Percentiles rank a stretch among this genome's conserved stretches.
phyloP scores from a whole-genome alignment of 1,140 invertebrate genomes.

The Drosophila triauraria region DNA sequence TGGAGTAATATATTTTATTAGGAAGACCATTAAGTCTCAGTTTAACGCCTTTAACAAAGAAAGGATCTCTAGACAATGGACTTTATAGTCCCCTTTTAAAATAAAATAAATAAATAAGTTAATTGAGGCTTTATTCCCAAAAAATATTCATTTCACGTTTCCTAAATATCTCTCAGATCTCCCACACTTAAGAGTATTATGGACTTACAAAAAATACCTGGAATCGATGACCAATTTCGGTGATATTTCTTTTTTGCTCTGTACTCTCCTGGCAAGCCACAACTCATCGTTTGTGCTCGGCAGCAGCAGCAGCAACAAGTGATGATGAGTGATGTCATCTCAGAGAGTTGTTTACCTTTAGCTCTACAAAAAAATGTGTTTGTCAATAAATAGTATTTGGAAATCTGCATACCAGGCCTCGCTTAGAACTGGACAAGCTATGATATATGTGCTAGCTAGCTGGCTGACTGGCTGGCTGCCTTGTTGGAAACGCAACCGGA shows the following conservation, averaged over 20 bases:
- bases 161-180: not conserved
- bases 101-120: not conserved
- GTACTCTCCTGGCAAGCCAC: conserved; percentile 33
- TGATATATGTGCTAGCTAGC: conserved; percentile 35
- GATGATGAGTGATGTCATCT: conserved; percentile 68
- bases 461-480: conserved; percentile 1
- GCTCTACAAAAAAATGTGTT: conserved; percentile 54
- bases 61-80: too few relatives aligned
- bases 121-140: not conserved
- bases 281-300: conserved; percentile 38
- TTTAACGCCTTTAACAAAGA: not conserved
- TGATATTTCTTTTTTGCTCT: conserved; percentile 29
- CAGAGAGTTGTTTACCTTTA: conserved; percentile 53
- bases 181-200: conserved; percentile 1
- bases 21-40: not conserved
- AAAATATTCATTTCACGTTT: conserved; percentile 3
- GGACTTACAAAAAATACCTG: not conserved
- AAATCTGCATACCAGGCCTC: conserved; percentile 49
- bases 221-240: conserved; percentile 19
- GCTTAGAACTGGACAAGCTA: conserved; percentile 43
- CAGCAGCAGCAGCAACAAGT: conserved; percentile 10
- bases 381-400: conserved; percentile 67
- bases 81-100: not conserved
- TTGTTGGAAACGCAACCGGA: conserved; percentile 56
- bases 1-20: not conserved